Evolutionary conservation across 2,797 vertebrate species (phyloP), one percentile per base, ranked within the genome.

Genomic region (Mycteria americana): DNA sequence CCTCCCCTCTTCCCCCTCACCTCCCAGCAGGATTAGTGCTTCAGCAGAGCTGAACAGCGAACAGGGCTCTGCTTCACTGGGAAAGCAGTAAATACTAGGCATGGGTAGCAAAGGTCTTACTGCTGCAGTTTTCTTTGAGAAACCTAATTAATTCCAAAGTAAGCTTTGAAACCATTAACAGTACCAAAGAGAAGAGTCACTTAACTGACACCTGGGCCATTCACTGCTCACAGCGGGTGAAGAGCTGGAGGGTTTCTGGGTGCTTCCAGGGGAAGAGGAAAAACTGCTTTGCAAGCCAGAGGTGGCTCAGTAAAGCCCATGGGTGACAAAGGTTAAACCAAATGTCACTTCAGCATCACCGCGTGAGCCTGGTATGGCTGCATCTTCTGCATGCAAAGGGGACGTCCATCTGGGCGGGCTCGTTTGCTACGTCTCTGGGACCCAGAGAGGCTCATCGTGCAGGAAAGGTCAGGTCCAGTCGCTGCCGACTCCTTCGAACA

Each of bases 401-500:
- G 33, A 43, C 7, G 3, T 8, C 45, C 24, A 4, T 1, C 48
- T 3, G 18, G 35, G 23, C 0, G 2, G 4, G 30, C 46, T 43
- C 8, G 1, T 13, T 18, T 5, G 37, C 31, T 4, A 2, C 16
- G 2, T 16, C 46, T 10, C 35, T 2, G 14, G 39, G 39, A 60
- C 17, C 28, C 1, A 4, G 5, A 7, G 27, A 25, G 31, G 30
- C 59, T 60, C 7, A 2, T 3, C 1, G 3, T 2, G 14, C 28
- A 21, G 65, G 16, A 18, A 30, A 18, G 31, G n/a, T 23, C 46
- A 25, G 28, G 15, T 21, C 56, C 22, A 4, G 14, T 2, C 17
- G 41, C 73, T 18, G 37, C 60, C 3, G 1, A 12, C 21, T 51
- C 30, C 39, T 65, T 28, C 45, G 1, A 33, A 31, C 4, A 18